Evolutionary conservation across 2,797 vertebrate genomes (phyloP).

Genomic region (Acrossocheilus fasciatus): DNA sequence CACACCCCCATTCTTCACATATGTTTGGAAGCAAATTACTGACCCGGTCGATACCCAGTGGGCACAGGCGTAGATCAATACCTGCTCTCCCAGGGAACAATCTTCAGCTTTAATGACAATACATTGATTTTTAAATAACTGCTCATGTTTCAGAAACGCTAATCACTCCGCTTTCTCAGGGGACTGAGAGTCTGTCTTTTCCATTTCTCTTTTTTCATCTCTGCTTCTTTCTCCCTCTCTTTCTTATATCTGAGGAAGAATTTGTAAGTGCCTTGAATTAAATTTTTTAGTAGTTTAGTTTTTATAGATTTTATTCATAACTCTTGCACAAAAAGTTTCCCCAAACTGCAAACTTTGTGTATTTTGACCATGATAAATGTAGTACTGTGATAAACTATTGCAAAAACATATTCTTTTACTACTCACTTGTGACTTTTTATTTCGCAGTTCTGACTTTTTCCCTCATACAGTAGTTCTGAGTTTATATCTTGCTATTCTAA

Average conservation of each 20-base stretch:
- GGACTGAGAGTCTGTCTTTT: slow-evolving; percentile 63
- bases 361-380: slow-evolving; percentile 1
- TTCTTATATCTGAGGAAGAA: not conserved
- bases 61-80: slow-evolving; percentile 77
- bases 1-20: slow-evolving; percentile 73
- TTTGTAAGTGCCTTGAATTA: not conserved
- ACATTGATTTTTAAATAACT: slow-evolving; percentile 82
- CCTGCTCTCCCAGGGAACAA: slow-evolving; percentile 76
- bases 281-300: not conserved
- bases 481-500: not conserved
- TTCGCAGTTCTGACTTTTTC: not conserved
- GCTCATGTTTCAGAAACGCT: slow-evolving; percentile 77
- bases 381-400: not conserved
- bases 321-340: not conserved
- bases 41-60: slow-evolving; percentile 75
- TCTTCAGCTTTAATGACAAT: slow-evolving; percentile 81
- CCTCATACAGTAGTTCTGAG: too few relatives aligned
- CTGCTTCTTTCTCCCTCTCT: slow-evolving; percentile 25
- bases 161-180: slow-evolving; percentile 73
- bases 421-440: not conserved
- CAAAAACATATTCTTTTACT: not conserved
- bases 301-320: slow-evolving; percentile 4
- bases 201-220: slow-evolving; percentile 9
- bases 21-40: slow-evolving; percentile 75
- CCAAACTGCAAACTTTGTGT: not conserved